Evolutionary conservation across 2,888 invertebrate species (phyloP).

Genomic region (Drosophila macrospina): DNA sequence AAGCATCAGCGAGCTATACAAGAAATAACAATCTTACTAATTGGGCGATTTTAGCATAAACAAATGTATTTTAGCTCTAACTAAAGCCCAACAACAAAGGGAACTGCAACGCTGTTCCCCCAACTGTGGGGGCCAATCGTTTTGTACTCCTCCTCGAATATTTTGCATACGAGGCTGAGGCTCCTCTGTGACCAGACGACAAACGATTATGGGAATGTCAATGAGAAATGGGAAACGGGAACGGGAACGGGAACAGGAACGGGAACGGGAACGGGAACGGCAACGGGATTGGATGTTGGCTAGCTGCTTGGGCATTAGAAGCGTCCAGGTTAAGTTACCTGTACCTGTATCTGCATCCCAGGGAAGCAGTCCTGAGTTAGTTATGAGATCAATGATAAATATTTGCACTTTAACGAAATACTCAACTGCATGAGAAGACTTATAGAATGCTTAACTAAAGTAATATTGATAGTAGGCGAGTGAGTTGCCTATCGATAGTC

Average conservation of each 20-base stretch:
- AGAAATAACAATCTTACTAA: constrained; percentile 86
- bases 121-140: constrained; percentile 71
- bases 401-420: constrained; percentile 9
- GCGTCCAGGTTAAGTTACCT: background rate
- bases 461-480: too few relatives aligned
- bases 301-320: constrained; percentile 22
- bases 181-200: constrained; percentile 12
- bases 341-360: constrained; percentile 1
- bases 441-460: too few relatives aligned
- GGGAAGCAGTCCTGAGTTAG: constrained; percentile 1
- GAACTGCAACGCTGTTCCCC: constrained; percentile 19
- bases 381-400: constrained; percentile 7
- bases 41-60: constrained; percentile 86
- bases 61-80: constrained; percentile 85
- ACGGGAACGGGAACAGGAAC: background rate
- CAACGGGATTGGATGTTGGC: constrained; percentile 4
- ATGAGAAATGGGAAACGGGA: constrained; percentile 12
- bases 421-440: background rate
- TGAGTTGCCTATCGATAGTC: too few relatives aligned
- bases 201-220: constrained; percentile 36
- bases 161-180: constrained; percentile 75
- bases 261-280: background rate
- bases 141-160: constrained; percentile 75
- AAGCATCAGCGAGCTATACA: constrained; percentile 82
- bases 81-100: constrained; percentile 64